A percentile compares a stretch with the other conserved stretches of the same genome.
Conservation (phyloP, 1,140 invertebrate species). For the Trialeurodes vaporariorum region DNA sequence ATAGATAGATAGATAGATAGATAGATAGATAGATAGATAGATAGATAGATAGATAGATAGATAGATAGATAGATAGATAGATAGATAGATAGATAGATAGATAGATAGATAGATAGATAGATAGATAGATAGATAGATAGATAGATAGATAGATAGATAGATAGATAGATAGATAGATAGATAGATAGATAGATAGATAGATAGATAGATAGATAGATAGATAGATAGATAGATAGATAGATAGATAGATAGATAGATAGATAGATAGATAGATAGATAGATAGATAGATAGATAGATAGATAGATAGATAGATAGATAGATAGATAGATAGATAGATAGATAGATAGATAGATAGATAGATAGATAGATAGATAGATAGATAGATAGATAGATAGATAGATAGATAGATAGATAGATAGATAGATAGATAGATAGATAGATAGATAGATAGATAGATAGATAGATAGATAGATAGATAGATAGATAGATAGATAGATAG, state of each 20-base stretch:
- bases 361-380: not conserved
- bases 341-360: not conserved
- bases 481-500: slow-evolving; percentile 1
- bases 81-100: slow-evolving; percentile 1
- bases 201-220: slow-evolving; percentile 1
- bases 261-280: slow-evolving; percentile 1
- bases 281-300: slow-evolving; percentile 1
- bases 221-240: slow-evolving; percentile 1
- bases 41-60: too few relatives aligned
- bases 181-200: slow-evolving; percentile 1
- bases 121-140: slow-evolving; percentile 1
- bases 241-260: slow-evolving; percentile 1
- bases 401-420: not conserved
- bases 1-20: too few relatives aligned
- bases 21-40: too few relatives aligned
- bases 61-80: too few relatives aligned
- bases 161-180: slow-evolving; percentile 1
- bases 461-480: slow-evolving; percentile 1
- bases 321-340: not conserved
- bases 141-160: slow-evolving; percentile 1
- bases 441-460: slow-evolving; percentile 1
- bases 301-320: slow-evolving; percentile 1
- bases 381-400: not conserved
- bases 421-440: slow-evolving; percentile 1
- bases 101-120: slow-evolving; percentile 1